Evolutionary conservation across 1,140 invertebrate species (phyloP), one percentile per base, ranked within the genome.

Genomic region (Neodiprion pinetum): DNA sequence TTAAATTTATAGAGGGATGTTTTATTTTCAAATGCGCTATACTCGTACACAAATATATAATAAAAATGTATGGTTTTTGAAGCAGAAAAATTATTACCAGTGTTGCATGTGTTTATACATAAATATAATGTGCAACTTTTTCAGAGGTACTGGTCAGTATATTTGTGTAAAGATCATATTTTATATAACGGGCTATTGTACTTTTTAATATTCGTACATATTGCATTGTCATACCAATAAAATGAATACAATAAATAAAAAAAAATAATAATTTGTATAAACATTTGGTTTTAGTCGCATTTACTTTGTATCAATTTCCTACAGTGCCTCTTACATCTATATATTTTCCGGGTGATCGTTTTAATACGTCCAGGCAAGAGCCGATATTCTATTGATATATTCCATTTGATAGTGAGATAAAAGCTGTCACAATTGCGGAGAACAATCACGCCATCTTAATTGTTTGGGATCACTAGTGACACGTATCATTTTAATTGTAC

Each of bases 181-280:
- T 88, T 88, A 82, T 88, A 88, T 84, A 86, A 87, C 84, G 82
- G 87, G 87, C 84, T 88, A 85, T 85, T 87, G 84, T 88, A 88
- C 86, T 88, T 88, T 88, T 87, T 87, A 88, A 87, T 80, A 85
- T 85, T 86, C 83, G 80, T 84, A 85, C 77, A 80, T 78, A 81
- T 83, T 81, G 80, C 82, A 86, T 85, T 88, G 85, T 87, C 84
- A 87, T 83, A 80, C 74, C 74, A 77, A 80, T 81, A 78, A 85
- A 81, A 83, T 79, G 76, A 84, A 84, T 83, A 82, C 74, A 72
- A 82, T 75, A 78, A 85, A 85, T 82, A 85, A 85, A 85, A 84
- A 85, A 84, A 81, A 84, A 48, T 61, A 61, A 61, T 61, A 61
- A 68, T 74, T 70, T 70, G 14, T 74, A 21, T 74, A 47, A 70